Conservation (phyloP, 1,140 invertebrate species). For the Tetragonula clypearis region DNA sequence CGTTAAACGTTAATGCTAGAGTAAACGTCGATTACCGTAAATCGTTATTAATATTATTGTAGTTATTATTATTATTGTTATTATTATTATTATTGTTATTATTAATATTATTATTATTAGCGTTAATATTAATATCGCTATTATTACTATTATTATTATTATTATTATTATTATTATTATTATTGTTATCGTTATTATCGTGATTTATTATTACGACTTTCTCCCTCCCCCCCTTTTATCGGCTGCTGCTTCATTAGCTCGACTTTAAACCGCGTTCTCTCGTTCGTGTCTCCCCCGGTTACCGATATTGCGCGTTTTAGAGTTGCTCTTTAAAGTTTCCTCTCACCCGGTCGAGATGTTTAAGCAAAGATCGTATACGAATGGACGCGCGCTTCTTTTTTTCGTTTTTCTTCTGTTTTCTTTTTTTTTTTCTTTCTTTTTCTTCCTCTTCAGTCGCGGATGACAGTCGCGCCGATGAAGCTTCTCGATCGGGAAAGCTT, state of each 20-base stretch:
- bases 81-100: constrained; percentile 36
- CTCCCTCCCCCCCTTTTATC: not conserved
- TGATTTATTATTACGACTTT: constrained; percentile 37
- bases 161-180: not conserved
- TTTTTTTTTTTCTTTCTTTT: too few relatives aligned
- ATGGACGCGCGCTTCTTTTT: not conserved
- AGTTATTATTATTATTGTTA: not conserved
- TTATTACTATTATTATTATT: constrained; percentile 31
- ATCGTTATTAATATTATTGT: constrained; percentile 5
- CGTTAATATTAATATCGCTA: constrained; percentile 21
- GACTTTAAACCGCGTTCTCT: constrained; percentile 4
- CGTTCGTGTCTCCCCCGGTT: not conserved
- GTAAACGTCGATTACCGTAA: constrained; percentile 34
- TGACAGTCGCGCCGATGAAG: too few relatives aligned
- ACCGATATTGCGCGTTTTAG: constrained; percentile 57
- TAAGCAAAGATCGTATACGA: constrained; percentile 10
- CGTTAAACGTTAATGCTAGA: constrained; percentile 11
- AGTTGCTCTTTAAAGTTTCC: not conserved
- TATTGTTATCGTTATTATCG: constrained; percentile 44
- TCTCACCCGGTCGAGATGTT: not conserved
- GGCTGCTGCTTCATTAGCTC: constrained; percentile 8
- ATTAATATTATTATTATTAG: not conserved
- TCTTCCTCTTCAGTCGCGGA: too few relatives aligned
- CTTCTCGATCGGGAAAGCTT: too few relatives aligned
- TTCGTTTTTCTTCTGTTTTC: too few relatives aligned